Percentiles rank a stretch among this genome's conserved stretches.
Conservation (phyloP, 2,113 vertebrate species). For the Upupa epops region DNA sequence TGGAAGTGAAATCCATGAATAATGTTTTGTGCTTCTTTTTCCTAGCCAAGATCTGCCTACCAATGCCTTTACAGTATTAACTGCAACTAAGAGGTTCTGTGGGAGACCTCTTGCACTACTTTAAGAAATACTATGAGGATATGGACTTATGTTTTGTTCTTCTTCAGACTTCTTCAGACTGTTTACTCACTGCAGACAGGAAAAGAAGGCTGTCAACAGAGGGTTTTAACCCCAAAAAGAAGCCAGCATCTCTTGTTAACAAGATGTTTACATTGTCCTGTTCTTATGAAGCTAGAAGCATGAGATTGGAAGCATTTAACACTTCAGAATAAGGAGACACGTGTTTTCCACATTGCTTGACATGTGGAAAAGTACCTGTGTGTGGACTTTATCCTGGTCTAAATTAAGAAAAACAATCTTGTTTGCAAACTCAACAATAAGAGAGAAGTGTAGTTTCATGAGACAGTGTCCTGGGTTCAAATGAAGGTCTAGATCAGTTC, state of each 20-base stretch:
- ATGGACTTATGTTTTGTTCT: background rate
- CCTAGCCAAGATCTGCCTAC: background rate
- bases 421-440: accelerated
- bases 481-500: no score
- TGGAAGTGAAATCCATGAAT: constrained; percentile 27
- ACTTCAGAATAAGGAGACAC: background rate
- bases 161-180: background rate
- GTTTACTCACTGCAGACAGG: background rate
- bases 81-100: constrained; percentile 15
- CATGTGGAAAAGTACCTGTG: background rate
- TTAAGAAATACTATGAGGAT: constrained; percentile 30
- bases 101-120: background rate
- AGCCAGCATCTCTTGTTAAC: background rate
- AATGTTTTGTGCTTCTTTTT: constrained; percentile 22
- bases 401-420: background rate
- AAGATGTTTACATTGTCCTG: background rate
- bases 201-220: background rate
- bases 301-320: background rate
- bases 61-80: background rate
- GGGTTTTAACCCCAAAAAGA: background rate
- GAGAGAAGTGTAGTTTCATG: accelerated
- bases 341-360: background rate
- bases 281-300: background rate
- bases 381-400: background rate
- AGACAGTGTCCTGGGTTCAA: no score